phyloP scores from a whole-genome alignment of 2,888 invertebrate genomes.

The Halictus quadricinctus region DNA sequence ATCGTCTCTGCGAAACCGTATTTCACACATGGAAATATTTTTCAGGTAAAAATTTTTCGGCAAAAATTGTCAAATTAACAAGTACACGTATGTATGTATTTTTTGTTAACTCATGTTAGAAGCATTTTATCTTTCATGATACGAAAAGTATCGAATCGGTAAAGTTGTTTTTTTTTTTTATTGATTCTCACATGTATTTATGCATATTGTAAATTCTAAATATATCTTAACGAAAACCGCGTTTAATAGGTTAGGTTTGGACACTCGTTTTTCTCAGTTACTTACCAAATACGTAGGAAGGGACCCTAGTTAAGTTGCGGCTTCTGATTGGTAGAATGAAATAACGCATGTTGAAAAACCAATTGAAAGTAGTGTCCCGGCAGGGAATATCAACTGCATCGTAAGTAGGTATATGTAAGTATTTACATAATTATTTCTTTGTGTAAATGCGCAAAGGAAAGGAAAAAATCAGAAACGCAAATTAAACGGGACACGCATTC shows the following conservation, averaged over 20 bases:
- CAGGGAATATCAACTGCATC: not conserved
- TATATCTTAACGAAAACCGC: slow-evolving; percentile 25
- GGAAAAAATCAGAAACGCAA: not conserved
- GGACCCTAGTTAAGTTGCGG: not conserved
- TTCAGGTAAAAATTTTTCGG: not conserved
- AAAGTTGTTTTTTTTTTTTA: slow-evolving; percentile 17
- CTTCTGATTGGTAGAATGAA: slow-evolving; percentile 12
- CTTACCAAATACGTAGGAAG: slow-evolving; percentile 5
- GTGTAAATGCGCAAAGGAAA: not conserved
- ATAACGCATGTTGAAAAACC: not conserved
- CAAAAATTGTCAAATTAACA: not conserved
- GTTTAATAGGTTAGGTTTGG: slow-evolving; percentile 34
- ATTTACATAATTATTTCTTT: not conserved
- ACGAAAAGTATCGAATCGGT: not conserved
- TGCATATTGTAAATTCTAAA: slow-evolving; percentile 24
- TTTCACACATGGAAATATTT: not conserved
- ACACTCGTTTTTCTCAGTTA: not conserved
- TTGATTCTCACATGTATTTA: slow-evolving; percentile 30
- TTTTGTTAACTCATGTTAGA: not conserved
- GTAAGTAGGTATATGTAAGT: not conserved
- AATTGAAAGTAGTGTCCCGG: not conserved
- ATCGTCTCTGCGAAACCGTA: not conserved
- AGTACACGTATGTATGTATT: not conserved
- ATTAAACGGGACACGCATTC: not conserved
- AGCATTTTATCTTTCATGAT: not conserved